A percentile compares a stretch with the other conserved stretches of the same genome.
These are phyloP conservation scores for Tinea trinotella DNA, from an alignment of 2,888 invertebrate species.

Conservation along the genomic window DNA sequence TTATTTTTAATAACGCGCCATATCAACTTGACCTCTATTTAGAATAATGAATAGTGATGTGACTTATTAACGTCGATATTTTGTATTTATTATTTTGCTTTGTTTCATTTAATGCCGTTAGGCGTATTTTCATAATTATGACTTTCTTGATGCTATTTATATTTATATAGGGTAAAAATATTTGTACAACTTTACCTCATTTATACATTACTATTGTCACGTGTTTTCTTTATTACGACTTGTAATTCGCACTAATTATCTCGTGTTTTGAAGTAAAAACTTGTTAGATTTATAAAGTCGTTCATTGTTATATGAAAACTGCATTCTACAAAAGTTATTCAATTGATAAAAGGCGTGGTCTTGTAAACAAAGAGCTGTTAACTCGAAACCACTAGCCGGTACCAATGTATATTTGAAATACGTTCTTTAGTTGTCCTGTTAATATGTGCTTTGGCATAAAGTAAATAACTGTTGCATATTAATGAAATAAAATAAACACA, in stretches of 20 bases:
- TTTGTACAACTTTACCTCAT: background rate
- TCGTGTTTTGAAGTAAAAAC: background rate
- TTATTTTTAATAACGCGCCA: background rate
- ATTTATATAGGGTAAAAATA: too few relatives aligned
- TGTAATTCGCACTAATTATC: background rate
- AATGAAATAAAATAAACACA: too few relatives aligned
- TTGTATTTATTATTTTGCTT: too few relatives aligned
- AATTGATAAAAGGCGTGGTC: too few relatives aligned
- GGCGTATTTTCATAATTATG: background rate
- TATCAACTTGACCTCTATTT: slow-evolving; percentile 16
- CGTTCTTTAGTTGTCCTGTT: too few relatives aligned
- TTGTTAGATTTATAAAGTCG: background rate
- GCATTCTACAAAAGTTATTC: too few relatives aligned
- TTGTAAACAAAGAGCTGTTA: too few relatives aligned
- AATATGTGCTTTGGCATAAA: too few relatives aligned
- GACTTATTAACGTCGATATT: background rate
- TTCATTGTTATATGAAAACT: background rate
- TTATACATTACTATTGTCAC: slow-evolving; percentile 1
- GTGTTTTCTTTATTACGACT: slow-evolving; percentile 2
- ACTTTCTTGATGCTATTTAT: background rate
- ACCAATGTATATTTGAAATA: too few relatives aligned
- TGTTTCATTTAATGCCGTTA: too few relatives aligned
- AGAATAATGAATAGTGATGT: slow-evolving; percentile 4
- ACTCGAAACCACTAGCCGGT: too few relatives aligned
- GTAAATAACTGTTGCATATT: too few relatives aligned